These are phyloP conservation scores for Molossus molossus DNA, from an alignment of 2,797 vertebrate genomes.

Conservation along the genomic window DNA sequence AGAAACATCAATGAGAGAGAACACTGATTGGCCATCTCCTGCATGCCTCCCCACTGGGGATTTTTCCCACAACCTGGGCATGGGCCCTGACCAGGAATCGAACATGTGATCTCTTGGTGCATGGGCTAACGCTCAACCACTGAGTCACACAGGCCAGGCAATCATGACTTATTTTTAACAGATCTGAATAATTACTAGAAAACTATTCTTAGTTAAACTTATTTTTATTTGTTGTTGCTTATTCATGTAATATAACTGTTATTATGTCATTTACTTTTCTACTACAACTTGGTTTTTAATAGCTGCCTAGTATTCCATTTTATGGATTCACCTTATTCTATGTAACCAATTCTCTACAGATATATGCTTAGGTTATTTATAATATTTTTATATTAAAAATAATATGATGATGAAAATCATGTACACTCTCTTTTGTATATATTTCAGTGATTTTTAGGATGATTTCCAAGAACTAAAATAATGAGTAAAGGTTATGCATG, in stretches of 20 bases:
- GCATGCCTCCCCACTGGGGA: no score
- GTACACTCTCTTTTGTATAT: neutral
- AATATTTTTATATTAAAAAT: slow-evolving; percentile 23
- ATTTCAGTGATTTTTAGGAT: neutral
- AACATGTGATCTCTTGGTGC: no score
- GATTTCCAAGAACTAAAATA: slow-evolving; percentile 5
- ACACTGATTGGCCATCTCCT: no score
- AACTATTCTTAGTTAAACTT: neutral
- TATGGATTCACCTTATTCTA: slow-evolving; percentile 7
- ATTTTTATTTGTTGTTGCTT: neutral
- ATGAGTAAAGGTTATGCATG: neutral
- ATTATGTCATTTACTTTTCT: slow-evolving; percentile 20
- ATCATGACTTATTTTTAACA: neutral
- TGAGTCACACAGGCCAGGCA: no score
- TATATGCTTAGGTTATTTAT: neutral
- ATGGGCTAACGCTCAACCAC: no score
- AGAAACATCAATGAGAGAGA: no score
- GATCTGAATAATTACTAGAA: slow-evolving; percentile 23
- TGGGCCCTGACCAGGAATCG: no score
- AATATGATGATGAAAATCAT: slow-evolving; percentile 1
- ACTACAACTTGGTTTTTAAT: slow-evolving; percentile 33
- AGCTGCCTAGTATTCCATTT: neutral
- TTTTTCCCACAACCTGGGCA: no score
- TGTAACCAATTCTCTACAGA: neutral
- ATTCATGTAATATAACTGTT: neutral